Percentiles rank a stretch among this genome's conserved stretches.
Evolutionary conservation across 2,113 vertebrate genomes (phyloP).

Genomic region (Mesoclemmys tuberculata): DNA sequence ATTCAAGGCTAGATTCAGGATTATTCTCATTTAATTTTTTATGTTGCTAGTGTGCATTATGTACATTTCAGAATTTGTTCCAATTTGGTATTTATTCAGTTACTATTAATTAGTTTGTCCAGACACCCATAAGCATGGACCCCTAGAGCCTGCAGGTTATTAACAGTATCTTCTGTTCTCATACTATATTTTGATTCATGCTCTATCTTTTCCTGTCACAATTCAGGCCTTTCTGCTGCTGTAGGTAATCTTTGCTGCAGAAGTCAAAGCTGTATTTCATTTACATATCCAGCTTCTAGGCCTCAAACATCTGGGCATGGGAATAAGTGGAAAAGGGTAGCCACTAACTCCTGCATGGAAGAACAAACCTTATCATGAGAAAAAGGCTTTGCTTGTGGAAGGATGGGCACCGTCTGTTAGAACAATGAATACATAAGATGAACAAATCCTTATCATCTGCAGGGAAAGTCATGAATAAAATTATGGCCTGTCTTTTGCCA

Average conservation of each 20-base stretch:
- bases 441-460: neutral
- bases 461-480: neutral
- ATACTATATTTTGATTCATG: neutral
- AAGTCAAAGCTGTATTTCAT: neutral
- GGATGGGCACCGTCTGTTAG: neutral
- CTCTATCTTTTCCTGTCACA: neutral
- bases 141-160: neutral
- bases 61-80: neutral
- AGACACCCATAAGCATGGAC: neutral
- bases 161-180: neutral
- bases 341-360: neutral
- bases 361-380: neutral
- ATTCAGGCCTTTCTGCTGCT: neutral
- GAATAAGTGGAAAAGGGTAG: neutral
- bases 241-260: neutral
- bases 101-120: neutral
- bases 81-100: neutral
- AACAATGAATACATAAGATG: neutral
- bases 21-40: neutral
- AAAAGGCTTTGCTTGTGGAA: neutral
- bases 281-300: neutral
- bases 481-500: neutral
- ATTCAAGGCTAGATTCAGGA: neutral
- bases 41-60: neutral
- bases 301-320: neutral